Conservation (phyloP, 2,888 invertebrate genomes). For the Hyposoter didymator region DNA sequence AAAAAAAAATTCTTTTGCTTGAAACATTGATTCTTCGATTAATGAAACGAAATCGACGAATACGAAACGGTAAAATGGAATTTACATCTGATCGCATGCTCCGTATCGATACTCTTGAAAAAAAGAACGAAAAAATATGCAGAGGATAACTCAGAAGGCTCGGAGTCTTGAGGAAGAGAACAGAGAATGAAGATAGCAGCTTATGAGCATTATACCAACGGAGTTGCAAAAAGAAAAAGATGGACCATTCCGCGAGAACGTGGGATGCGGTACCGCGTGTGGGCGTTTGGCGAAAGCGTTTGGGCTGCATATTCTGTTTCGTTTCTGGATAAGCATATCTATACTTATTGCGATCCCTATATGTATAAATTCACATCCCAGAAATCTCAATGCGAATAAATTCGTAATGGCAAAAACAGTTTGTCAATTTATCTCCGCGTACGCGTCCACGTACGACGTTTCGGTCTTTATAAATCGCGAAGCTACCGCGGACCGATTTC, state of each 20-base stretch:
- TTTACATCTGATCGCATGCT: slow-evolving; percentile 39
- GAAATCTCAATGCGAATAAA: neutral
- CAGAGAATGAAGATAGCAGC: slow-evolving; percentile 34
- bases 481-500: neutral
- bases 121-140: slow-evolving; percentile 13
- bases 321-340: slow-evolving; percentile 13
- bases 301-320: slow-evolving; percentile 33
- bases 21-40: neutral
- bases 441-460: neutral
- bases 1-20: neutral
- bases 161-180: slow-evolving; percentile 29
- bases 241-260: slow-evolving; percentile 48
- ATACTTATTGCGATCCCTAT: neutral
- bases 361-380: neutral
- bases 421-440: neutral
- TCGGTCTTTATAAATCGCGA: neutral
- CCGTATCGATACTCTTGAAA: slow-evolving; percentile 51
- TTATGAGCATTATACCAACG: neutral
- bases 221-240: slow-evolving; percentile 35
- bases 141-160: neutral
- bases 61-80: slow-evolving; percentile 49
- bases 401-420: slow-evolving; percentile 7
- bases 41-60: neutral
- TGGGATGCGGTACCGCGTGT: slow-evolving; percentile 55
- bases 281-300: slow-evolving; percentile 68